phyloP scores from a whole-genome alignment of 2,113 vertebrate genomes.

The Calyptomena viridis region DNA sequence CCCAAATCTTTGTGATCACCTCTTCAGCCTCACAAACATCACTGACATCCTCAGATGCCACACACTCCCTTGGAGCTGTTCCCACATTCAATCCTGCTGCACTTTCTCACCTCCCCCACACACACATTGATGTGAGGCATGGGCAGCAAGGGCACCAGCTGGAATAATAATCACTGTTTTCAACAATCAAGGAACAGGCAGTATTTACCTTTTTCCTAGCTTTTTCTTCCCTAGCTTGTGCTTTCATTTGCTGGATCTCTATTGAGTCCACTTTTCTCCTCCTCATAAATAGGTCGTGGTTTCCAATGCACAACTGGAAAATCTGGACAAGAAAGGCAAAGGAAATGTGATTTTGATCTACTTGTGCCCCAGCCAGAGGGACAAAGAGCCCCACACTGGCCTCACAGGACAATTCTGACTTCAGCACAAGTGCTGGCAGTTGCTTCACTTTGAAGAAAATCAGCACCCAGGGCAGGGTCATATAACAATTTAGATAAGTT shows the following conservation, averaged over 20 bases:
- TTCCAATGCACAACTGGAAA: slow-evolving; percentile 88
- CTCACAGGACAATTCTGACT: neutral
- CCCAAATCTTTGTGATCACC: neutral
- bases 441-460: neutral
- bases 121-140: neutral
- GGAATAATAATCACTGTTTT: neutral
- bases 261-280: slow-evolving; percentile 90
- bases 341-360: neutral
- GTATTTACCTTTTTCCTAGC: slow-evolving; percentile 85
- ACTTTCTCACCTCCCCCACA: neutral
- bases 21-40: neutral
- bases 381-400: neutral
- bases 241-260: slow-evolving; percentile 93
- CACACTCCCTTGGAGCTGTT: neutral
- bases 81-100: neutral
- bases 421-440: neutral
- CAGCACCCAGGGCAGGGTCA: neutral
- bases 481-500: neutral
- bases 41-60: neutral
- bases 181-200: neutral
- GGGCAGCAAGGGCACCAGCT: neutral
- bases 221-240: slow-evolving; percentile 90
- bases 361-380: neutral
- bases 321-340: slow-evolving; percentile 71
- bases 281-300: slow-evolving; percentile 90